phyloP scores from a whole-genome alignment of 2,113 vertebrate genomes.

The Asarcornis scutulata region DNA sequence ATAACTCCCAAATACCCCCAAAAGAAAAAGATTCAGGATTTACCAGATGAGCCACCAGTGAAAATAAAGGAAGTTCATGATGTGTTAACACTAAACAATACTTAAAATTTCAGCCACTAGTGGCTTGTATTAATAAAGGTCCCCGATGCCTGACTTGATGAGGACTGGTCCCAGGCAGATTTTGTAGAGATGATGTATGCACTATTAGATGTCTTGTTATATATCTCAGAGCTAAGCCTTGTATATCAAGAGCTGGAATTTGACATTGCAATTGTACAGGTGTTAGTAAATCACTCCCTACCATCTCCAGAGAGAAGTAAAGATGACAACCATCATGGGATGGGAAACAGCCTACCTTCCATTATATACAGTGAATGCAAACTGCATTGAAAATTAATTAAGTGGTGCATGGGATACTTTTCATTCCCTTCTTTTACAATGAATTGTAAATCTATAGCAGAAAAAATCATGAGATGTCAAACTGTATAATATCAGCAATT shows the following conservation, averaged over 20 bases:
- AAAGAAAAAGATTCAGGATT: background rate
- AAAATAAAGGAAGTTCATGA: background rate
- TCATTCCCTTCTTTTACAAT: background rate
- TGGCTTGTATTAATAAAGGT: background rate
- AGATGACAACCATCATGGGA: background rate
- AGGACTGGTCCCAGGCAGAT: background rate
- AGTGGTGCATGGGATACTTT: background rate
- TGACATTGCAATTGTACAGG: background rate
- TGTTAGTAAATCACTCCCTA: constrained; percentile 20
- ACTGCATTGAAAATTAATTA: background rate
- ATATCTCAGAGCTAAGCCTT: background rate
- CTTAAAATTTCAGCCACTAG: background rate
- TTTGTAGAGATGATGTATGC: background rate
- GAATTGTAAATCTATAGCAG: background rate
- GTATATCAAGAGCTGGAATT: constrained; percentile 2
- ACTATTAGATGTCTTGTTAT: background rate
- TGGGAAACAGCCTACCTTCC: background rate
- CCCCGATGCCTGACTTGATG: background rate
- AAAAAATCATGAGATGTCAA: background rate
- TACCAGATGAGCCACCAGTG: background rate
- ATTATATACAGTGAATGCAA: background rate
- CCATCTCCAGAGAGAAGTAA: background rate
- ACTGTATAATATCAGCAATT: background rate
- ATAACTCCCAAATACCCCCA: background rate
- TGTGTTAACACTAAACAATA: background rate